Evolutionary conservation across 2,888 invertebrate genomes (phyloP).

Genomic region (Drosophila demipolita): DNA sequence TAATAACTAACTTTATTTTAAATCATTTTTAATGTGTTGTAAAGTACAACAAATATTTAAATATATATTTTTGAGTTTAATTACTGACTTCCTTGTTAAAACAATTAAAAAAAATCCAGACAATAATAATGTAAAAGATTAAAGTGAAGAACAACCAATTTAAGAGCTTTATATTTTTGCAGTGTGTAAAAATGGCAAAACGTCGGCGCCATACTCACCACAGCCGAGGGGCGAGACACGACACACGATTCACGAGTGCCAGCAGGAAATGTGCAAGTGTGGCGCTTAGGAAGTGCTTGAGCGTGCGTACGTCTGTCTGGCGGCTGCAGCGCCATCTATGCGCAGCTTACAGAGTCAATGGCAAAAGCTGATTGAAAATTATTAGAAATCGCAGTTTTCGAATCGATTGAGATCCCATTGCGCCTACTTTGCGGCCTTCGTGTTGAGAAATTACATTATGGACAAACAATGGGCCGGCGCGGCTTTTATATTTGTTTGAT

Average conservation of each 20-base stretch:
- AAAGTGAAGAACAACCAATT: neutral
- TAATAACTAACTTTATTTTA: neutral
- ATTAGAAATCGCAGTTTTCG: constrained; percentile 20
- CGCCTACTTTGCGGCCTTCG: constrained; percentile 7
- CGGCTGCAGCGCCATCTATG: constrained; percentile 57
- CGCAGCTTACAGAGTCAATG: constrained; percentile 35
- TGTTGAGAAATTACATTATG: constrained; percentile 52
- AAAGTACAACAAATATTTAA: neutral
- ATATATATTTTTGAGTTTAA: neutral
- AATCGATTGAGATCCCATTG: constrained; percentile 13
- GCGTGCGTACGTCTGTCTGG: constrained; percentile 27
- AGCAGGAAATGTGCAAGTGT: constrained; percentile 62
- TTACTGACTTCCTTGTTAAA: neutral
- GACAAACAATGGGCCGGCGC: constrained; percentile 41
- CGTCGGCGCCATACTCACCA: constrained; percentile 53
- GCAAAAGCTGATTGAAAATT: constrained; percentile 50
- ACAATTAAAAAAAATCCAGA: neutral
- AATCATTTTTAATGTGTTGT: neutral
- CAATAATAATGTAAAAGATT: neutral
- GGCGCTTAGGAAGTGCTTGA: constrained; percentile 54
- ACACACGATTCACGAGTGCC: constrained; percentile 11
- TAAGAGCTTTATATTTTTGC: neutral
- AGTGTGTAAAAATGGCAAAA: constrained; percentile 22
- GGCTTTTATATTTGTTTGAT: constrained; percentile 66
- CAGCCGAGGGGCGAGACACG: constrained; percentile 57